Evolutionary conservation across 2,113 vertebrate species (phyloP), one percentile per base, ranked within the genome.

Genomic region (Strigops habroptila): DNA sequence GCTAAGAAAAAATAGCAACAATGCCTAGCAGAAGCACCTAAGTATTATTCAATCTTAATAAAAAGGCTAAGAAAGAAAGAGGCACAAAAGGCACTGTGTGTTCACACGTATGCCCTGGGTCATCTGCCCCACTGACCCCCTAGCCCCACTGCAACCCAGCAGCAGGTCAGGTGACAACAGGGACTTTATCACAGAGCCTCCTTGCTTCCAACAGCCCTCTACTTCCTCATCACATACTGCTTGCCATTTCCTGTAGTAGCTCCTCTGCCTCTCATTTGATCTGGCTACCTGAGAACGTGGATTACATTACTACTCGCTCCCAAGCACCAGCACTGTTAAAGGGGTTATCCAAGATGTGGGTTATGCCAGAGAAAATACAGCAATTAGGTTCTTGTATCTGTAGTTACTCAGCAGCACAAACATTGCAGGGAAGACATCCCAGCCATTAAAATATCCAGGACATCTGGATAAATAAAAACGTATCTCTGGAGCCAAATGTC

Each of bases 401-500:
- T n/a, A 74, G 82, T 37, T 86, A 52, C 4, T 79, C 9, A 0
- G 82, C 82, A 91, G 88, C 82, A 86, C 22, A 22, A 43, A 52
- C 53, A 79, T 91, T 81, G 67, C 74, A 49, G 83, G 91, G 86
- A 90, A 65, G 83, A 18, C 80, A 79, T 57, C 70, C 88, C 69
- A 57, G 63, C 57, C 74, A 46, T 27, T 11, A 88, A 82, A 77
- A 69, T 27, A 91, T 84, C 92, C 70, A 82, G 76, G 90, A 67
- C 74, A 95, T 46, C 69, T 71, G 57, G 44, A 52, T 89, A 92
- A 96, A 94, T 23, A 82, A 93, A 93, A 95, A 18, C 16, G 16
- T 10, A 86, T 74, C 91, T 91, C 63, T 1, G 4, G 81, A 95
- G 95, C 74, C 88, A 94, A 97, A 95, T 86, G 94, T 91, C 92